phyloP scores from a whole-genome alignment of 2,797 vertebrate species.

The Clamator glandarius region DNA sequence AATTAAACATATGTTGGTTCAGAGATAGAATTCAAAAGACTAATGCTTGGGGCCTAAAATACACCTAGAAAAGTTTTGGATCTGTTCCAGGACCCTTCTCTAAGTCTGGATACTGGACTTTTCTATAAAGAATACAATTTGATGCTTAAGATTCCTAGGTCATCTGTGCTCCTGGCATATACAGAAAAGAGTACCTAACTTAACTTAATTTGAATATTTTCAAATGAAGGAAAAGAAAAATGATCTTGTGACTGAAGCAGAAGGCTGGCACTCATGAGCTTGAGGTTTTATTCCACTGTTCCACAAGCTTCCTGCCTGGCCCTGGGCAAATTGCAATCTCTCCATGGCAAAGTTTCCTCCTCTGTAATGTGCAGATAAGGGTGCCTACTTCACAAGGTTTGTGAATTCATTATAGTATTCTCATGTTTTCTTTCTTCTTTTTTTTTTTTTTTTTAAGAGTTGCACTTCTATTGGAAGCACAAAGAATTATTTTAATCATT shows the following conservation, averaged over 20 bases:
- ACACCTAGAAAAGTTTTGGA: neutral
- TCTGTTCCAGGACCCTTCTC: neutral
- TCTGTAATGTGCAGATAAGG: conserved; percentile 52
- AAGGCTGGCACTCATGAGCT: neutral
- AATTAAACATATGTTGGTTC: neutral
- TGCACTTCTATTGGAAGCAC: neutral
- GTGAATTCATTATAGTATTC: neutral
- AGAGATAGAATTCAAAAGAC: neutral
- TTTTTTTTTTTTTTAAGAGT: neutral
- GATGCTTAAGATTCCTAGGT: neutral
- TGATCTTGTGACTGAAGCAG: conserved; percentile 1
- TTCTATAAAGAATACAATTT: neutral
- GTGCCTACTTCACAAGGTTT: conserved; percentile 2
- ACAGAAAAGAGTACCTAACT: neutral
- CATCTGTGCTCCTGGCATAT: neutral
- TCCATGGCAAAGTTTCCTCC: conserved; percentile 11
- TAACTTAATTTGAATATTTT: neutral
- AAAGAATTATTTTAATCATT: conserved; percentile 28
- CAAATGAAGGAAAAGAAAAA: neutral
- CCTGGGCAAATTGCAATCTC: neutral
- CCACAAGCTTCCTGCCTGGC: conserved; percentile 1
- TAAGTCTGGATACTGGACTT: neutral
- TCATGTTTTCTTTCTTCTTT: neutral
- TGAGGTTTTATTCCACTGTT: neutral
- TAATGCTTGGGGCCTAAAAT: neutral